Conservation (phyloP, 2,797 vertebrate species). For the Sebastes taczanowskii region DNA sequence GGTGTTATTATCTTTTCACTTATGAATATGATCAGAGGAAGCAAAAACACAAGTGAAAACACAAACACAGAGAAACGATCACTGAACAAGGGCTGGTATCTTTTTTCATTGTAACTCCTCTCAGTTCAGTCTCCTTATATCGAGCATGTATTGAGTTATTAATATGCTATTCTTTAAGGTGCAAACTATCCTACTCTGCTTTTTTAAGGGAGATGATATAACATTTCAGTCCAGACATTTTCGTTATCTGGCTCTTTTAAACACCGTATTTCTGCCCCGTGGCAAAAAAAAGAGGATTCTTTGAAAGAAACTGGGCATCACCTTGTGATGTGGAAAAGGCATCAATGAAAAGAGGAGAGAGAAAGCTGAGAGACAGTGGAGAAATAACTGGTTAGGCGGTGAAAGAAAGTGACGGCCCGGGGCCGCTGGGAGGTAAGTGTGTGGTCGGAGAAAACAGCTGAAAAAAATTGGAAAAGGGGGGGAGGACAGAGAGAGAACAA, state of each 20-base stretch:
- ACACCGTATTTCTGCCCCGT: neutral
- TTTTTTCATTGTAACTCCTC: neutral
- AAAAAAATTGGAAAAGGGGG: conserved; percentile 3
- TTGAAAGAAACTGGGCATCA: conserved; percentile 7
- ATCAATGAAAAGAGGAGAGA: conserved; percentile 14
- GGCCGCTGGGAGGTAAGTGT: conserved; percentile 6
- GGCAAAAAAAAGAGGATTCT: neutral
- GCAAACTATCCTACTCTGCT: neutral
- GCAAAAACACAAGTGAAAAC: neutral
- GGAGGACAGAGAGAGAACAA: neutral
- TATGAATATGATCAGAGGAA: conserved; percentile 8
- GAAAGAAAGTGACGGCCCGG: conserved; percentile 6
- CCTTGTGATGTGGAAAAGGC: conserved; percentile 19
- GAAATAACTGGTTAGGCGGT: conserved; percentile 27
- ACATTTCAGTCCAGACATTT: neutral
- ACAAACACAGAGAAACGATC: neutral
- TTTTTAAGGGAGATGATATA: neutral
- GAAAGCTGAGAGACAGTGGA: neutral
- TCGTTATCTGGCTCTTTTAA: neutral
- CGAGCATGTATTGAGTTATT: neutral
- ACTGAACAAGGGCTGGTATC: neutral
- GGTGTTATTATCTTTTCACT: neutral
- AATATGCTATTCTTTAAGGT: neutral
- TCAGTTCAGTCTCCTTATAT: neutral
- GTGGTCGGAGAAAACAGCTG: conserved; percentile 13